Base-by-base conservation (phyloP, 1,140 invertebrate genomes). In the Drosophila repletoides region DNA sequence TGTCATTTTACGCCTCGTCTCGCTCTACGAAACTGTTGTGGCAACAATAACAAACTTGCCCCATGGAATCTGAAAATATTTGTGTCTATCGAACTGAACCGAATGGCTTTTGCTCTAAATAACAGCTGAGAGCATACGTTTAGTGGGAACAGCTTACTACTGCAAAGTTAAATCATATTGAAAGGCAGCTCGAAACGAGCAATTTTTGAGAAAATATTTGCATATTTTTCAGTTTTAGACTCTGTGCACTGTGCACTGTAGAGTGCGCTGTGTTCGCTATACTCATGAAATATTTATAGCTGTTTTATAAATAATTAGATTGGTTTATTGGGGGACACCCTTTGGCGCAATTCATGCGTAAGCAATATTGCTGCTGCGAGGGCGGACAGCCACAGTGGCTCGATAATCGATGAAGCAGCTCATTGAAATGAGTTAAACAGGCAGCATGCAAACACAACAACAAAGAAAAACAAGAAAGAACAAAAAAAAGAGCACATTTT, bases 1-100 rank as follows among this genome's bases (percentile, higher is more conserved):
- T 84, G 74, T 84, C 80, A 65, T 86, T 83, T 83, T 74, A 84
- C 71, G 80, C 74, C 71, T 72, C 74, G 79, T 48, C 80, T 84
- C 70, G 66, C 70, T 79, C 74, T 74, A 74, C 74, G 68, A 33
- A 60, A 28, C 51, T 43, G 17, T 5, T 40, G 36, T 55, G 19
- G 43, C 59, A 46, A 15, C 58, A 72, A 80, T 51, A 75, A 75
- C 55, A 80, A 56, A 48, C 48, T 33, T 40, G 19, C 53, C n/a
- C n/a, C 45, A 17, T 12, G 38, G 26, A 31, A 19, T 46, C 9
- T 49, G 46, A 21, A 3, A 29, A 15, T 19, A 7, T 31, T n/a
- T 34, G 14, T 19, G 14, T 28, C 12, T 29, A 29, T 46, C 17
- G 12, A 48, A 48, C 15, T 48, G 24, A 31, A 58, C 31, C 28